Percentiles rank a stretch among this genome's conserved stretches.
phyloP scores from a whole-genome alignment of 1,140 invertebrate species.

The fruit fly (Drosophila melanogaster) region Release_6_plus_ISO1_MT NT_037436.4:17876001-17876500 shows the following conservation, averaged over 20 bases:
- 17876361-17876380: background rate
- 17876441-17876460: too few species aligned
- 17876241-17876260: background rate
- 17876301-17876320: background rate
- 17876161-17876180: background rate
- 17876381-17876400: background rate
- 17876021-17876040: background rate
- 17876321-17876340: background rate
- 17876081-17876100: background rate
- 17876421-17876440: too few species aligned
- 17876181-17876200: conserved; percentile 1
- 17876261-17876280: background rate
- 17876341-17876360: background rate
- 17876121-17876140: conserved; percentile 9
- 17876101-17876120: conserved; percentile 3
- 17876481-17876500: too few species aligned
- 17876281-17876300: background rate
- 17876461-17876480: too few species aligned
- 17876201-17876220: conserved; percentile 9
- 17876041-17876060: too few species aligned
- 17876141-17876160: conserved; percentile 4
- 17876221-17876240: background rate
- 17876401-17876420: background rate
- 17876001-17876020: background rate
- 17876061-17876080: too few species aligned